Base-by-base conservation (phyloP, 2,888 invertebrate species). In the Toxonevra muliebris region DNA sequence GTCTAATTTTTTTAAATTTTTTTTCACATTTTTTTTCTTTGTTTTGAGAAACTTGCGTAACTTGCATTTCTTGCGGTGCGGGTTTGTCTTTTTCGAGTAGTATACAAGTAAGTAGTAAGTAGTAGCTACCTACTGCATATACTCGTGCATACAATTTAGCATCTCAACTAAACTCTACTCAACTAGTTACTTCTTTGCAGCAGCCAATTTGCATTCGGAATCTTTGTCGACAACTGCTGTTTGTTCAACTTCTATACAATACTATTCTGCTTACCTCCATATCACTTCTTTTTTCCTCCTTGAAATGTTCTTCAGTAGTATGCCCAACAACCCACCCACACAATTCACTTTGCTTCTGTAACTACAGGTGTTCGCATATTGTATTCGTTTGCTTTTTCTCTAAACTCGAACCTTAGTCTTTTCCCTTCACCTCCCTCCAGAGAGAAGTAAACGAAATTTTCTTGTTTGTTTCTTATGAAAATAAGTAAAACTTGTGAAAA, bases 401-500 rank as follows among this genome's bases (percentile, higher is more conserved):
- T 48, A n/a, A n/a, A 15, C 48, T 48, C n/a, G 7, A 4, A 30
- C 30, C 30, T 30, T 30, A 30, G 7, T 30, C 30, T n/a, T n/a
- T 13, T 11, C 13, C 45, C 45, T 48, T 11, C 48, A 48, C 8
- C 15, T 11, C 48, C 5, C 48, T 13, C 48, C 13, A 13, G 30
- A 30, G 30, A 30, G 30, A 30, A 30, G 30, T 30, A 48, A 54
- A 42, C 12, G 13, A 17, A 42, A 20, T 50, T 61, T 43, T 61
- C 52, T 68, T 76, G 75, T 78, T 77, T 79, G 76, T 76, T 75
- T 78, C 79, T 76, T 77, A 72, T 73, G 71, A 71, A 76, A 77
- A 69, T 68, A 69, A 71, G 70, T 71, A 71, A 69, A 77, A 78
- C 72, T 75, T 77, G 73, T 57, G 30, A 30, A 30, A 30, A 30